Conservation (phyloP, 2,888 invertebrate species). For the Brassicogethes aeneus region DNA sequence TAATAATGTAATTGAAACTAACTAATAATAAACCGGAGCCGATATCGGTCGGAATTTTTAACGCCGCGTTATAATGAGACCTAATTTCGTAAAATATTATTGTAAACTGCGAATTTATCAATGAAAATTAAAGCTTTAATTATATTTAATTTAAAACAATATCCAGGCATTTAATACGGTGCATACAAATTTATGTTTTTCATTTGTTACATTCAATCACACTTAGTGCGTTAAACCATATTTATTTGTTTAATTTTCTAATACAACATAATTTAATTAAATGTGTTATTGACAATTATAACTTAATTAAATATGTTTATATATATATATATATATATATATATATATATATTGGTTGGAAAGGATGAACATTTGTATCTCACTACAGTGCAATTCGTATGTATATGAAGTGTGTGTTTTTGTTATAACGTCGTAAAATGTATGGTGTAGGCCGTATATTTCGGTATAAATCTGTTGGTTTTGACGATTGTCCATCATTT, state of each 20-base stretch:
- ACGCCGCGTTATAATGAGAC: slow-evolving; percentile 11
- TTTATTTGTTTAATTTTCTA: background rate
- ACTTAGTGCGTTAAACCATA: background rate
- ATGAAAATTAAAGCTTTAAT: background rate
- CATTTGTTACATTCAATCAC: background rate
- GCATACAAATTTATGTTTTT: background rate
- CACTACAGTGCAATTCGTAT: no score
- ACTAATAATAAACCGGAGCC: slow-evolving; percentile 33
- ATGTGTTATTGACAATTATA: no score
- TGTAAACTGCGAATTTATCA: background rate
- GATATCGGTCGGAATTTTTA: slow-evolving; percentile 24
- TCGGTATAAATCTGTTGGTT: no score
- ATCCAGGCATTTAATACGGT: background rate
- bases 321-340: no score
- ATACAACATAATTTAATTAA: no score
- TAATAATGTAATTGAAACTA: slow-evolving; percentile 38
- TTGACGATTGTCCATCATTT: no score
- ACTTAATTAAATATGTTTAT: no score
- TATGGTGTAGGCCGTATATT: no score
- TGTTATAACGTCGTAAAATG: no score
- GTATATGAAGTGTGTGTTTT: no score
- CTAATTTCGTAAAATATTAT: slow-evolving; percentile 1
- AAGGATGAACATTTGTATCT: no score
- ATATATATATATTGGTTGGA: no score
- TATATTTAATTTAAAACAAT: background rate